Conservation (phyloP, 2,113 vertebrate genomes). For the Strix uralensis region DNA sequence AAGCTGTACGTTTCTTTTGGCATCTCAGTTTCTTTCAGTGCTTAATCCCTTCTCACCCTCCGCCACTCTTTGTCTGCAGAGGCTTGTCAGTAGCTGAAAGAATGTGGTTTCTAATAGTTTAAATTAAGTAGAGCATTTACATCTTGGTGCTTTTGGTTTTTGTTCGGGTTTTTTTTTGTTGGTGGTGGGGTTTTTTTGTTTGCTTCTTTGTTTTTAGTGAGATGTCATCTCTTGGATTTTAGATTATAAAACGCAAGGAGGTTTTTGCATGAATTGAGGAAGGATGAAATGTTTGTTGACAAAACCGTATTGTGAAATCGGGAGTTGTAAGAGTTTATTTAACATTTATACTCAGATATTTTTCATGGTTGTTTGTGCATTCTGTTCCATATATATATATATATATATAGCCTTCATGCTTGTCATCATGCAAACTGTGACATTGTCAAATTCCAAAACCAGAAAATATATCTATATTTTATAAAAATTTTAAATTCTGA, state of each 20-base stretch:
- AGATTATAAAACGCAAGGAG: not conserved
- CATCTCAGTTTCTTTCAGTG: not conserved
- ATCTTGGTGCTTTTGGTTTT: not conserved
- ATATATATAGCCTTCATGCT: not conserved
- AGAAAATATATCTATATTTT: not conserved
- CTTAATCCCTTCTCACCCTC: not conserved
- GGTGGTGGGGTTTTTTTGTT: not conserved
- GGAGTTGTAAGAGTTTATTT: not conserved
- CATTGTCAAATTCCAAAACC: not conserved
- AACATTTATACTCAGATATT: not conserved
- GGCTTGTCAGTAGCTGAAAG: not conserved
- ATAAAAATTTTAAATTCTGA: not conserved
- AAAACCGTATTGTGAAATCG: not conserved
- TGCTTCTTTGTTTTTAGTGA: not conserved
- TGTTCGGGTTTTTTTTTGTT: not conserved
- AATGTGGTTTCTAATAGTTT: not conserved
- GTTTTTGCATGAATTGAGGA: not conserved
- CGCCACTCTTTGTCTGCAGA: not conserved
- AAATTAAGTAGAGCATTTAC: not conserved
- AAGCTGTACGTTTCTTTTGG: constrained; percentile 12
- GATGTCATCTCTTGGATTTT: not conserved
- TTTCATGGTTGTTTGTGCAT: not conserved
- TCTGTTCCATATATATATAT: not conserved
- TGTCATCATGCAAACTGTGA: not conserved
- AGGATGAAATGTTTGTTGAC: not conserved